These are phyloP conservation scores for Cephus spinipes DNA, from an alignment of 2,888 invertebrate genomes.

Conservation along the genomic window DNA sequence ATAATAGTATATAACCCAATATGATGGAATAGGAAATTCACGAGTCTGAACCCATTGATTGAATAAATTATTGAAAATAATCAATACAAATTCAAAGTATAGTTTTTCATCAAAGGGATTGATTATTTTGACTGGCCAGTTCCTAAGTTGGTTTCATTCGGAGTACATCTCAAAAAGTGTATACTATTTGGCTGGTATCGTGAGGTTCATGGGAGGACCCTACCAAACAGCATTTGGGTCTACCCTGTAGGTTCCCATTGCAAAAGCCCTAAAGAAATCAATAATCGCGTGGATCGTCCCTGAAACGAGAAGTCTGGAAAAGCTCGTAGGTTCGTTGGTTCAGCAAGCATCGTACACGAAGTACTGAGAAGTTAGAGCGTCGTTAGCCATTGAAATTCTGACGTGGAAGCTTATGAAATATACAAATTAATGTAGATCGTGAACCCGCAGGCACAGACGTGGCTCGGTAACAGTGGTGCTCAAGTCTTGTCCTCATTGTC, in stretches of 20 bases:
- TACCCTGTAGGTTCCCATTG: neutral
- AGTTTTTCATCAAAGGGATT: neutral
- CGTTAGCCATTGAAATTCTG: neutral
- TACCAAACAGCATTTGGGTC: neutral
- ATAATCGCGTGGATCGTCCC: neutral
- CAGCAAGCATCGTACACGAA: neutral
- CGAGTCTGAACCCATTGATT: neutral
- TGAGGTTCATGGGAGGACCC: neutral
- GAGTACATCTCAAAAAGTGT: neutral
- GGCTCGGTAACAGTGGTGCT: neutral
- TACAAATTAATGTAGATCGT: slow-evolving; percentile 5
- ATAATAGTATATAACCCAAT: neutral
- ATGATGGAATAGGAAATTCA: neutral
- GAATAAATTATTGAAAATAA: neutral
- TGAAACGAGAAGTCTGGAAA: neutral
- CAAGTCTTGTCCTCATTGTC: neutral
- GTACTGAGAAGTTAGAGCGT: neutral
- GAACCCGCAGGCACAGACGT: neutral
- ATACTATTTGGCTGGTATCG: neutral
- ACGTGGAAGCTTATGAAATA: neutral
- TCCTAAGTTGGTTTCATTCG: neutral
- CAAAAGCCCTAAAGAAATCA: neutral
- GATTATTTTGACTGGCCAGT: neutral
- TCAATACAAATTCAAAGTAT: neutral
- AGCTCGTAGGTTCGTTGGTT: neutral